These are phyloP conservation scores for Philopedon plagiatum DNA, from an alignment of 2,888 invertebrate genomes.

Conservation along the genomic window DNA sequence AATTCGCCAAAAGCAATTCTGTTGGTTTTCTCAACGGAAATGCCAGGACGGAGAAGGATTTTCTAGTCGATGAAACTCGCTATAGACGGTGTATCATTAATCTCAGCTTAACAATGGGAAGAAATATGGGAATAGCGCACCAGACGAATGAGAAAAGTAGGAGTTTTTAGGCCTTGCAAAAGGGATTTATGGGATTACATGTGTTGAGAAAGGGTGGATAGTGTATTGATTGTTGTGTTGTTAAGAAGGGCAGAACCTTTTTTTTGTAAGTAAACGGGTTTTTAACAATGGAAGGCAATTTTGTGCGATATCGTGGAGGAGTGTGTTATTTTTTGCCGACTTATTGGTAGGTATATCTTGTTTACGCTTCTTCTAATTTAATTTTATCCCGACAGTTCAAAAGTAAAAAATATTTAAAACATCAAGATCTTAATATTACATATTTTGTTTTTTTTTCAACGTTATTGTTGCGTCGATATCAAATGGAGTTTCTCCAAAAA, in stretches of 20 bases:
- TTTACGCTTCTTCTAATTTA: too few relatives aligned
- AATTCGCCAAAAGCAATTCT: constrained; percentile 47
- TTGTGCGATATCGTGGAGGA: not conserved
- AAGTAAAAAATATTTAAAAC: too few relatives aligned
- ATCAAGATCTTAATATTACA: too few relatives aligned
- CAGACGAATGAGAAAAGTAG: constrained; percentile 42
- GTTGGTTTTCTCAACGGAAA: constrained; percentile 48
- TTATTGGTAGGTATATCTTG: too few relatives aligned
- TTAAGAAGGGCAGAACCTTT: constrained; percentile 13
- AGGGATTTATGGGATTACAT: constrained; percentile 45
- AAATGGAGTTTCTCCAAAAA: too few relatives aligned
- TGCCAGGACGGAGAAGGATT: constrained; percentile 44
- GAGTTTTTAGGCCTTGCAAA: constrained; percentile 47
- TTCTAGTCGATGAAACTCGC: constrained; percentile 50
- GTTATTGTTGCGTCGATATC: too few relatives aligned
- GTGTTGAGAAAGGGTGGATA: constrained; percentile 32
- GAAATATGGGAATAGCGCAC: constrained; percentile 46
- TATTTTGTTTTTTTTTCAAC: too few relatives aligned
- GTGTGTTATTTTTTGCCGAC: too few relatives aligned
- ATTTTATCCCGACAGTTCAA: too few relatives aligned
- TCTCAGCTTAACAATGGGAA: constrained; percentile 50
- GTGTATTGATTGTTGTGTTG: constrained; percentile 21
- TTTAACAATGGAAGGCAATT: not conserved
- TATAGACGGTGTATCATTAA: constrained; percentile 50
- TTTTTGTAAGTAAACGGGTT: not conserved